Base-by-base conservation (phyloP, 2,888 invertebrate species). In the Tillus elongatus region DNA sequence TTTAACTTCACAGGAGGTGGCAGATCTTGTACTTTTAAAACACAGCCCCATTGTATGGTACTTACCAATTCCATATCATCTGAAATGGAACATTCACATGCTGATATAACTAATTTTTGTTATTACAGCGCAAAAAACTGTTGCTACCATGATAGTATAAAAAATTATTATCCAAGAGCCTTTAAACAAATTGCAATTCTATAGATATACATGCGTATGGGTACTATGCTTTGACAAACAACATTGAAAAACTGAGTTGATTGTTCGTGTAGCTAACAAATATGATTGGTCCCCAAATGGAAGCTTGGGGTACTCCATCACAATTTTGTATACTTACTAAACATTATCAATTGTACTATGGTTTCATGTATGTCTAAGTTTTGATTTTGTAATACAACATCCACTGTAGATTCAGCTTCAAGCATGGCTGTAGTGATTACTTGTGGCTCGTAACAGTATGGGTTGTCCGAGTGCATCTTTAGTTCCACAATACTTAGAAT, bases 401-500 rank as follows among this genome's bases (percentile, higher is more conserved):
- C 68, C 48, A 65, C 50, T 39, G 66, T 66, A 13, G 66, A 65
- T 45, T 64, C 63, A 6, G 62, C 55, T 40, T 64, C 60, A 37
- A 69, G 44, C 49, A 68, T 61, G 9, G 66, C 61, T 10, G 57
- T 50, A 41, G 61, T 60, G 8, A 70, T 50, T 4, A 56, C 46
- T 35, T 64, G 62, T 2, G 68, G 64, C 13, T 61, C 52, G 50
- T 66, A 69, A 41, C 61, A 62, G 41, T 60, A 63, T 0, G 64
- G 58, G 8, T 62, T 57, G 11, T 51, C 51, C 26, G 57, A 52
- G 45, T 72, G 66, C 9, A 51, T 62, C 32, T 67, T 63, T 36
- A 79, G 57, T 49, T 78, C 75, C 30, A 66, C 64, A 9, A 75
- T 68, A 54, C 80, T 81, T 30, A 83, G 63, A 50, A 78, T 70